These are phyloP conservation scores for Colletes gigas DNA, from an alignment of 1,140 invertebrate genomes.

Conservation along the genomic window DNA sequence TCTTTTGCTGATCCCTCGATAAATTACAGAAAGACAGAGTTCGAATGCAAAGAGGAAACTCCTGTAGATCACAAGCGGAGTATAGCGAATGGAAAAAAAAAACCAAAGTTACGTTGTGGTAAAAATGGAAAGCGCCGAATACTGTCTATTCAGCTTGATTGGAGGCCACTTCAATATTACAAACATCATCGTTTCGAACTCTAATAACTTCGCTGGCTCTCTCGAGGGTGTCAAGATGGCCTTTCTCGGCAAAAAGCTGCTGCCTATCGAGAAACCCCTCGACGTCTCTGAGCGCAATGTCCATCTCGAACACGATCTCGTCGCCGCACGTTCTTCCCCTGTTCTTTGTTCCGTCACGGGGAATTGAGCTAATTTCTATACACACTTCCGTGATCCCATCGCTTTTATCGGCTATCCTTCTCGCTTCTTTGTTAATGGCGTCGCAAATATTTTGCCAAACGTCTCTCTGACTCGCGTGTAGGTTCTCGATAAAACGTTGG, in stretches of 20 bases:
- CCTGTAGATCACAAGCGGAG: too few species aligned
- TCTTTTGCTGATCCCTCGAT: too few species aligned
- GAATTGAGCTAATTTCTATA: conserved; percentile 61
- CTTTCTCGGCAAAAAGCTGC: conserved; percentile 21
- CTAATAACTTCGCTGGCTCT: conserved; percentile 11
- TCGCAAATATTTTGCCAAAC: conserved; percentile 63
- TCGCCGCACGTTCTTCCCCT: conserved; percentile 12
- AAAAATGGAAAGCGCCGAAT: background rate
- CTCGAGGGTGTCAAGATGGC: conserved; percentile 40
- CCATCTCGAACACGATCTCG: conserved; percentile 67
- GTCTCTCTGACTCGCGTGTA: conserved; percentile 57
- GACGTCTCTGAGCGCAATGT: conserved; percentile 59
- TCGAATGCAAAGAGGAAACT: too few species aligned
- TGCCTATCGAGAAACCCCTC: conserved; percentile 45
- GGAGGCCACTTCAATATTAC: conserved; percentile 25
- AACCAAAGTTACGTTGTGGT: background rate
- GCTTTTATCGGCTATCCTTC: conserved; percentile 33
- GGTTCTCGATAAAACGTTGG: conserved; percentile 43
- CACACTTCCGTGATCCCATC: conserved; percentile 57
- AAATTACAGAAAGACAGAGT: too few species aligned
- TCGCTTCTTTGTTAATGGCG: conserved; percentile 54
- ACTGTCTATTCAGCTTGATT: conserved; percentile 40
- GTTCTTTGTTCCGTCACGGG: background rate
- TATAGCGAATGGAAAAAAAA: too few species aligned
- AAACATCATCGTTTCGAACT: conserved; percentile 29